Conservation (phyloP, 1,140 invertebrate species). For the Drosophila grimshawi region DNA sequence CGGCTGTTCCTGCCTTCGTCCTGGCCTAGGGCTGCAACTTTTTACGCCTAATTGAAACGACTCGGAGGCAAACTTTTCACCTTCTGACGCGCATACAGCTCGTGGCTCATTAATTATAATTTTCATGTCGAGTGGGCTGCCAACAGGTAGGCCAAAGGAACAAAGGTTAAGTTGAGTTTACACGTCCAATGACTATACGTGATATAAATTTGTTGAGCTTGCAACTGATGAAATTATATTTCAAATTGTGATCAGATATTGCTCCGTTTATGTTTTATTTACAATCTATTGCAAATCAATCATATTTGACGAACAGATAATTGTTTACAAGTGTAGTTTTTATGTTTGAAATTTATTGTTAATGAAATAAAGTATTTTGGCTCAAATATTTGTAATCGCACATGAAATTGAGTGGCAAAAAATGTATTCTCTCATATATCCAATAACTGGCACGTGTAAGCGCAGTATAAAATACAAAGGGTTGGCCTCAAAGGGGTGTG, state of each 20-base stretch:
- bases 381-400: no score
- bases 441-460: slow-evolving; percentile 9
- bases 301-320: no score
- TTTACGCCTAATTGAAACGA: slow-evolving; percentile 79
- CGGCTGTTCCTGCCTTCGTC: slow-evolving; percentile 3
- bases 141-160: slow-evolving; percentile 58
- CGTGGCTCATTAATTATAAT: slow-evolving; percentile 78
- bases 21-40: slow-evolving; percentile 54
- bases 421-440: no score
- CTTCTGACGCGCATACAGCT: slow-evolving; percentile 66
- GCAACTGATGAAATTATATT: no score
- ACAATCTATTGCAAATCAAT: not conserved
- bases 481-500: slow-evolving; percentile 52
- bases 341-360: no score
- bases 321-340: no score
- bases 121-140: slow-evolving; percentile 64
- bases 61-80: slow-evolving; percentile 66
- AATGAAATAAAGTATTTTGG: no score
- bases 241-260: no score
- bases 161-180: slow-evolving; percentile 8
- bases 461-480: slow-evolving; percentile 32
- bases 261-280: not conserved
- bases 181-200: not conserved
- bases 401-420: no score
- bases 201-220: no score